Evolutionary conservation across 1,140 invertebrate genomes (phyloP).

Genomic region (Alviniconcha marisindica): DNA sequence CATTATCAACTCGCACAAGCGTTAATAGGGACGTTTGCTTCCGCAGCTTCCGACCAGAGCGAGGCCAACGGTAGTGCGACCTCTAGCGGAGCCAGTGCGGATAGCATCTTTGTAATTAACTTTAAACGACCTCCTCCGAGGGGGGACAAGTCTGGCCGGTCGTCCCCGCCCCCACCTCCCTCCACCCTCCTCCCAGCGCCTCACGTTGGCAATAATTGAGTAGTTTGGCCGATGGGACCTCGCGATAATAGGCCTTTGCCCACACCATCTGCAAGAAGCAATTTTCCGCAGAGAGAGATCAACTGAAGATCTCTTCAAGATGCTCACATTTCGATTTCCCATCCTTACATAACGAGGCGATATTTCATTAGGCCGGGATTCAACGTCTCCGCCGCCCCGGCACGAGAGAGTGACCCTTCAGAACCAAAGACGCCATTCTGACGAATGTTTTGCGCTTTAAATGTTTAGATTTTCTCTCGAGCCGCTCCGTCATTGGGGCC

Average conservation of each 20-base stretch:
- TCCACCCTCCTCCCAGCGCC: neutral
- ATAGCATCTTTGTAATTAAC: conserved; percentile 45
- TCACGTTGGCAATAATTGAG: conserved; percentile 33
- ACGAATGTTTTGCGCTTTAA: conserved; percentile 32
- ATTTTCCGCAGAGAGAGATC: conserved; percentile 34
- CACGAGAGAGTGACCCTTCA: conserved; percentile 27
- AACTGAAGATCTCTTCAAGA: conserved; percentile 41
- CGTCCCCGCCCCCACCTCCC: conserved; percentile 3
- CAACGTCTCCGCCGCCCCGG: neutral
- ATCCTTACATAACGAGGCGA: conserved; percentile 35
- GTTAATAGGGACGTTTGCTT: conserved; percentile 29
- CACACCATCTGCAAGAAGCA: conserved; percentile 42
- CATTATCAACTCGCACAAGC: conserved; percentile 18
- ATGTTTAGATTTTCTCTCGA: conserved; percentile 34
- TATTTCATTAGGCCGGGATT: conserved; percentile 36
- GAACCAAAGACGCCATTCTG: neutral
- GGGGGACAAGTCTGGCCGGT: conserved; percentile 21
- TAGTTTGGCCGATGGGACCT: conserved; percentile 36
- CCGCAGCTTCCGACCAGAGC: neutral
- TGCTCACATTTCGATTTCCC: conserved; percentile 40
- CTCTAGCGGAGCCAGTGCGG: neutral
- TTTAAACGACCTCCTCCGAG: conserved; percentile 40
- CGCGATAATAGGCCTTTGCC: conserved; percentile 39
- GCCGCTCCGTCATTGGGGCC: conserved; percentile 22
- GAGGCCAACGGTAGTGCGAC: neutral